Base-by-base conservation (phyloP, 1,140 invertebrate genomes). In the Drosophila persimilis region DNA sequence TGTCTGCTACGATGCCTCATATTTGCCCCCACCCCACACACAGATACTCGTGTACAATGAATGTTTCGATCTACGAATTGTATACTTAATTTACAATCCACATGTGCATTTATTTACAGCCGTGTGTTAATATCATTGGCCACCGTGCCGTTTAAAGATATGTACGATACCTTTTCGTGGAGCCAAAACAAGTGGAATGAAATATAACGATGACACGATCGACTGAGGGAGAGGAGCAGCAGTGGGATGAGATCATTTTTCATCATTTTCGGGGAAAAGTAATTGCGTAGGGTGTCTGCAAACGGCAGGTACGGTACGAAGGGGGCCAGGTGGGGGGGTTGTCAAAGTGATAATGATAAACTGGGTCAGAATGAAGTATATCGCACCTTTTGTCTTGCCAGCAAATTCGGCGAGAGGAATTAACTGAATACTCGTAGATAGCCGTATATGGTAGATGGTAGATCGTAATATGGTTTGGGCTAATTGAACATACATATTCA, bases 51-150 rank as follows among this genome's bases (percentile, higher is more conserved):
- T 11, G 11, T 13, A 39, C 11, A 39, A 8, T 39, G 11, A 11
- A 39, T 39, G 11, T 39, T 53, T 67, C 65, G 71, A 80, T 80
- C 77, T 48, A 51, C 63, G 71, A 76, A 80, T 74, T 73, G 77
- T 57, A 39, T 76, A 63, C 72, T 84, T 80, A 73, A 84, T 85
- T 85, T 84, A 76, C 80, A 72, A 80, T 80, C 48, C 77, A 85
- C 71, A 85, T 83, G 66, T 60, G 66, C 67, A 81, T 66, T 80
- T 80, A 81, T 81, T 80, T 58, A 80, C 67, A 81, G 46, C 46
- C 69, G 60, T 69, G 51, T 80, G 77, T 69, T 67, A 62, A 61
- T 80, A 67, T 72, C 75, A 71, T 66, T 80, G 52, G 62, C 70
- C 61, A 80, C 73, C 73, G 73, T 66, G 75, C 73, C 73, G 67